Percentiles rank a stretch among this genome's conserved stretches.
phyloP scores from a whole-genome alignment of 2,888 invertebrate genomes.

The Isoperla grammatica region DNA sequence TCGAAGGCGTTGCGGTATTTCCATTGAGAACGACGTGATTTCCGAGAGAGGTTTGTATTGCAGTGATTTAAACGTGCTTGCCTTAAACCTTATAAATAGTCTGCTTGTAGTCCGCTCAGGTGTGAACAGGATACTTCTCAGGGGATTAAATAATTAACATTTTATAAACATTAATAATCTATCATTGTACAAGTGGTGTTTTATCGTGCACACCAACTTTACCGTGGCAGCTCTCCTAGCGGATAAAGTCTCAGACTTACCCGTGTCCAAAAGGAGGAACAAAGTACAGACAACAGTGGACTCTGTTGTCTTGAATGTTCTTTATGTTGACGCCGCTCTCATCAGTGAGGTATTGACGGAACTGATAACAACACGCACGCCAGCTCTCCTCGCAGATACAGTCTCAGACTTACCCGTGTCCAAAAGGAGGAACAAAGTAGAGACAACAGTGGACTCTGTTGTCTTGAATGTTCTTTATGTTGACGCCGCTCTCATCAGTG shows the following conservation, averaged over 20 bases:
- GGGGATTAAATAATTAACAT: too few species aligned
- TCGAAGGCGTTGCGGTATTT: too few species aligned
- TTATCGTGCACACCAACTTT: too few species aligned
- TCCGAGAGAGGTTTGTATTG: too few species aligned
- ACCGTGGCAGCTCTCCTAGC: too few species aligned
- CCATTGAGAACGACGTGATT: too few species aligned
- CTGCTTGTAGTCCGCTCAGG: too few species aligned
- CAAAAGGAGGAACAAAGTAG: conserved; percentile 93
- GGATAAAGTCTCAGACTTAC: conserved; percentile 49
- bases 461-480: conserved; percentile 90
- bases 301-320: conserved; percentile 92
- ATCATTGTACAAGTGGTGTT: too few species aligned
- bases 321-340: conserved; percentile 93
- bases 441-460: conserved; percentile 94
- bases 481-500: conserved; percentile 91
- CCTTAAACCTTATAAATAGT: too few species aligned
- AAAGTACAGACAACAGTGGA: conserved; percentile 94
- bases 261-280: conserved; percentile 94
- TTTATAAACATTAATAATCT: too few species aligned
- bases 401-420: conserved; percentile 67
- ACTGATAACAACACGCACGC: conserved; percentile 83
- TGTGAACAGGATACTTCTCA: too few species aligned
- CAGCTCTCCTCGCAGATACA: conserved; percentile 88
- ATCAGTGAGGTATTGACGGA: conserved; percentile 68
- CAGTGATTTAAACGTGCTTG: too few species aligned